These are phyloP conservation scores for Halcyon senegalensis DNA, from an alignment of 2,113 vertebrate genomes.

Conservation along the genomic window DNA sequence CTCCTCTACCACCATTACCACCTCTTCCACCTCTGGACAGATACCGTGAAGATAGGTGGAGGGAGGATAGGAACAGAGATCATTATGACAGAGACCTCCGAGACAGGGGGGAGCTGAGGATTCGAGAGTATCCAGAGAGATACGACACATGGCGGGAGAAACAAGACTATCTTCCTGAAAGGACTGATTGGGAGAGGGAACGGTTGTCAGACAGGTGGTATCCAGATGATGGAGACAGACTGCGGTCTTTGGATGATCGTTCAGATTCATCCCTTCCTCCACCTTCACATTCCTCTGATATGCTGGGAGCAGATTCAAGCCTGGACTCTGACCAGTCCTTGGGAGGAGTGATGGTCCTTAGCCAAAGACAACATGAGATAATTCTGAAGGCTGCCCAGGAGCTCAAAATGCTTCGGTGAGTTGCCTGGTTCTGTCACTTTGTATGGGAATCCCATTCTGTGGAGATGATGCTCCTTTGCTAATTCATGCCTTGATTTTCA, in stretches of 20 bases:
- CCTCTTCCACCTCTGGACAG: slow-evolving; percentile 84
- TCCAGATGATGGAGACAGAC: slow-evolving; percentile 76
- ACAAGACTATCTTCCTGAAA: slow-evolving; percentile 78
- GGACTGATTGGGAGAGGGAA: slow-evolving; percentile 86
- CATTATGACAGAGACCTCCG: slow-evolving; percentile 85
- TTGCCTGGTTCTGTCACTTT: slow-evolving; percentile 32
- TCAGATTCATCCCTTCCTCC: slow-evolving; percentile 65
- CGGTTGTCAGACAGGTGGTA: slow-evolving; percentile 80
- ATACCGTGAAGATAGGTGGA: slow-evolving; percentile 86
- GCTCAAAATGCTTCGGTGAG: slow-evolving; percentile 95
- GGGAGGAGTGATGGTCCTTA: slow-evolving; percentile 91
- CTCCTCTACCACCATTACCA: slow-evolving; percentile 80
- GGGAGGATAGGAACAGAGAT: slow-evolving; percentile 83
- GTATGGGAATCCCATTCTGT: background rate
- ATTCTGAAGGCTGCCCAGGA: slow-evolving; percentile 99
- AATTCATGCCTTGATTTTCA: background rate
- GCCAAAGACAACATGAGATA: slow-evolving; percentile 97
- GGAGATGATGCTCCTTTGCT: background rate
- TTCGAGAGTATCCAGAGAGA: slow-evolving; percentile 87
- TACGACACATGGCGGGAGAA: slow-evolving; percentile 80
- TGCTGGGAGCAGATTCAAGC: slow-evolving; percentile 73
- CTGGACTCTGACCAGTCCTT: slow-evolving; percentile 76
- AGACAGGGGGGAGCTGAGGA: slow-evolving; percentile 85
- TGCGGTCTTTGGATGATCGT: slow-evolving; percentile 78
- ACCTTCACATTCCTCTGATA: slow-evolving; percentile 77